A percentile compares a stretch with the other conserved stretches of the same genome.
These are phyloP conservation scores for Anthonomus grandis DNA, from an alignment of 1,140 invertebrate genomes.

Conservation along the genomic window DNA sequence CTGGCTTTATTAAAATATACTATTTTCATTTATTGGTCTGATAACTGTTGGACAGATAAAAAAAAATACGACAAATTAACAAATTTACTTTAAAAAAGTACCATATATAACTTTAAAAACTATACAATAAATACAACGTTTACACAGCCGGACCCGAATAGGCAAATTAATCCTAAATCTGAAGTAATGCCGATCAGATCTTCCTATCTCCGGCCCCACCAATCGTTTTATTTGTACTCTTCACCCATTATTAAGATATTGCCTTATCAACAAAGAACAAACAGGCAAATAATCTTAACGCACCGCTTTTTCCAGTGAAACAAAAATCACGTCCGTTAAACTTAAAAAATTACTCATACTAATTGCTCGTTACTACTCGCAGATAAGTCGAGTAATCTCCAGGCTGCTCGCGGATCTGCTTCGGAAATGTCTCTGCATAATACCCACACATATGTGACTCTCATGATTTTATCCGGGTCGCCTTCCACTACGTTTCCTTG, in stretches of 20 bases:
- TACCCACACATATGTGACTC: conserved; percentile 96
- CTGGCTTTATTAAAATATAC: too few species aligned
- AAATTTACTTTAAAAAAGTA: conserved; percentile 15
- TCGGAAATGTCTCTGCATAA: conserved; percentile 93
- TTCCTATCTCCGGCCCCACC: not conserved
- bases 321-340: not conserved
- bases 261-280: conserved; percentile 30
- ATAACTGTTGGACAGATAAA: too few species aligned
- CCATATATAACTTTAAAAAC: conserved; percentile 23
- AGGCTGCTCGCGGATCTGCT: conserved; percentile 91
- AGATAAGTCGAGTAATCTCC: conserved; percentile 92
- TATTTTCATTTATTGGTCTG: too few species aligned
- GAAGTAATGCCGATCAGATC: conserved; percentile 27
- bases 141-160: conserved; percentile 12
- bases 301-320: not conserved
- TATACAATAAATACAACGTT: conserved; percentile 23
- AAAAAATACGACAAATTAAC: too few species aligned
- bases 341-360: conserved; percentile 56
- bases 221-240: not conserved
- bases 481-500: conserved; percentile 90
- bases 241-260: conserved; percentile 6
- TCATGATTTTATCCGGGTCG: conserved; percentile 92
- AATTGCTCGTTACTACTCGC: conserved; percentile 87
- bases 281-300: too few species aligned
- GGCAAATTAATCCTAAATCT: conserved; percentile 2